Conservation (phyloP, 2,797 vertebrate species). For the Neosilurus hyrtlii region DNA sequence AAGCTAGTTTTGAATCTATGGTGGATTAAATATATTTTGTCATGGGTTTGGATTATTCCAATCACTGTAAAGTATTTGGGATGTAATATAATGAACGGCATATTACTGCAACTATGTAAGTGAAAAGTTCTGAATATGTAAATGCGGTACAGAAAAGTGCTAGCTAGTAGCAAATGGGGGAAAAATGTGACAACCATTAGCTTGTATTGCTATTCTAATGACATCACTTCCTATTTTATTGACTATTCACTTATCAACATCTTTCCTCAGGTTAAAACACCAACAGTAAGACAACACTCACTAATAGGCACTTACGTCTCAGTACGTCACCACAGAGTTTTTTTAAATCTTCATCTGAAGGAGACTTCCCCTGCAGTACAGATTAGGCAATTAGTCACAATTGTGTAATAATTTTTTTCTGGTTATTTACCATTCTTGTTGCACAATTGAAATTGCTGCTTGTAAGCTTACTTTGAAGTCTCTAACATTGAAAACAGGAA, state of each 20-base stretch:
- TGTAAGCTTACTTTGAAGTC: background rate
- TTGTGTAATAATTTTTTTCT: background rate
- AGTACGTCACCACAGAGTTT: constrained; percentile 74
- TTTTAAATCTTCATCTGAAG: constrained; percentile 75
- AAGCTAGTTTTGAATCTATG: background rate
- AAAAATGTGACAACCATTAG: background rate
- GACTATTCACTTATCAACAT: background rate
- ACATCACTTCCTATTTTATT: background rate
- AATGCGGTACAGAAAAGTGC: background rate
- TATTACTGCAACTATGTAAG: background rate
- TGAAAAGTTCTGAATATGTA: background rate
- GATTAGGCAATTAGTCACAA: constrained; percentile 35
- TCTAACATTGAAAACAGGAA: background rate
- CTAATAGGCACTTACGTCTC: constrained; percentile 68
- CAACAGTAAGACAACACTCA: background rate
- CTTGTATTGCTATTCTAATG: background rate
- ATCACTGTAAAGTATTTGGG: background rate
- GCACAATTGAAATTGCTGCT: background rate
- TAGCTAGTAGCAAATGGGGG: background rate
- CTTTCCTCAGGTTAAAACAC: background rate
- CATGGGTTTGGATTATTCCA: background rate
- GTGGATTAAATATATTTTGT: background rate
- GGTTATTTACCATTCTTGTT: background rate
- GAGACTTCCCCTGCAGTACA: constrained; percentile 76
- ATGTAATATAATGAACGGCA: background rate